phyloP scores from a whole-genome alignment of 2,797 vertebrate species.

The Sarcophilus harrisii region DNA sequence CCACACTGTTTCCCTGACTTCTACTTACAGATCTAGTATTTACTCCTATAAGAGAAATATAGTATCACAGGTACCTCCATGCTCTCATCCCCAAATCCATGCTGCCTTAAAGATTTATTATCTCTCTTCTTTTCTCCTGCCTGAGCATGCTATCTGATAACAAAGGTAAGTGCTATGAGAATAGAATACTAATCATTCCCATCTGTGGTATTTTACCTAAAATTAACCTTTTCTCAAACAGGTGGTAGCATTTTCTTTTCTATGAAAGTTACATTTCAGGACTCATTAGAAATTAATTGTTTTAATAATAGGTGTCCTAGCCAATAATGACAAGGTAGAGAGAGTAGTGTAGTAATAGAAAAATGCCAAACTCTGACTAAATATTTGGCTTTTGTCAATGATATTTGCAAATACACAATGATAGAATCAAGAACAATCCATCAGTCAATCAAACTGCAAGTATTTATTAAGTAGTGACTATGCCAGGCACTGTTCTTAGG shows the following conservation, averaged over 20 bases:
- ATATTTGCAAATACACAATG: background rate
- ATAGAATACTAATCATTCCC: slow-evolving; percentile 35
- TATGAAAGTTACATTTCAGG: background rate
- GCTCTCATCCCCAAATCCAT: slow-evolving; percentile 39
- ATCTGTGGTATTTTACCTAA: slow-evolving; percentile 50
- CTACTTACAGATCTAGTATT: slow-evolving; percentile 61
- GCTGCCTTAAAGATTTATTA: slow-evolving; percentile 19
- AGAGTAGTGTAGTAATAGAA: background rate
- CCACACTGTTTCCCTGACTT: slow-evolving; percentile 53
- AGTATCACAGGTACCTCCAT: slow-evolving; percentile 60
- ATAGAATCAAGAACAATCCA: background rate
- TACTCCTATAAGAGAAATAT: slow-evolving; percentile 26
- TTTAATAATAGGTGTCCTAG: background rate
- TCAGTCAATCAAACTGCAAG: background rate
- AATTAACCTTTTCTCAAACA: slow-evolving; percentile 26
- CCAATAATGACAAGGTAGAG: background rate
- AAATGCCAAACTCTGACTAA: background rate
- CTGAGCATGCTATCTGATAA: slow-evolving; percentile 64
- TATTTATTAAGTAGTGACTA: background rate
- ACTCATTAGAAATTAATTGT: background rate
- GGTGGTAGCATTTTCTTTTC: background rate
- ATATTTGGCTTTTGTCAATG: background rate
- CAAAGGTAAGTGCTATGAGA: slow-evolving; percentile 44
- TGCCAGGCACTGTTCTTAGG: background rate
- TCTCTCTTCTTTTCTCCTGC: background rate